Evolutionary conservation across 1,140 invertebrate species (phyloP), one percentile per base, ranked within the genome.

Genomic region (Calliphora vicina): DNA sequence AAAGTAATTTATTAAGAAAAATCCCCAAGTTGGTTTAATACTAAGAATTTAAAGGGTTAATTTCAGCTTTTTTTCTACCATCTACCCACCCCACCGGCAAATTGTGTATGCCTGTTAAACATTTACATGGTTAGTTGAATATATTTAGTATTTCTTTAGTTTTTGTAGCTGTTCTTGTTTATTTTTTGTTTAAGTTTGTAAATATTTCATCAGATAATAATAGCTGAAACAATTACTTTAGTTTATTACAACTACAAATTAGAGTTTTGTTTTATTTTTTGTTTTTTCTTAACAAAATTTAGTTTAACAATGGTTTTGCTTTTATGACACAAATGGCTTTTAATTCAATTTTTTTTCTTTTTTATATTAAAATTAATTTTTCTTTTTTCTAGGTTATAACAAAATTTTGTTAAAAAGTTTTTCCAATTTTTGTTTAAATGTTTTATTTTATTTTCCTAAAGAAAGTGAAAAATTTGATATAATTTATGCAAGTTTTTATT

Each of bases 171-270:
- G 1, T 67, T 67, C 20, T 20, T 67, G 6, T 67, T 67, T n/a
- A n/a, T n/a, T n/a, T n/a, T n/a, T n/a, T n/a, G n/a, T n/a, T n/a
- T n/a, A n/a, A n/a, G n/a, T n/a, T 20, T 67, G 9, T 67, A 67
- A 67, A 67, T 67, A 67, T 67, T 67, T 67, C 20, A 23, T 67
- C 20, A 67, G 61, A 67, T 67, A 67, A 67, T 67, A 67, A 67
- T 67, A 25, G 20, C n/a, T 67, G 9, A 25, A 67, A 67, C 61
- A 67, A 67, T 20, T 67, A 67, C n/a, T 25, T 67, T 20, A n/a
- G 12, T 3, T 67, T 67, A 67, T 5, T 8, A 50, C 45, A 23
- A 67, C 20, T 67, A 67, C 61, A 67, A 67, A 67, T 67, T 67
- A 67, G 23, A 23, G 10, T 67, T 67, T 67, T 23, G 20, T 67